Evolutionary conservation across 2,797 vertebrate genomes (phyloP), one percentile per base, ranked within the genome.

Genomic region (Lutjanus campechanus): DNA sequence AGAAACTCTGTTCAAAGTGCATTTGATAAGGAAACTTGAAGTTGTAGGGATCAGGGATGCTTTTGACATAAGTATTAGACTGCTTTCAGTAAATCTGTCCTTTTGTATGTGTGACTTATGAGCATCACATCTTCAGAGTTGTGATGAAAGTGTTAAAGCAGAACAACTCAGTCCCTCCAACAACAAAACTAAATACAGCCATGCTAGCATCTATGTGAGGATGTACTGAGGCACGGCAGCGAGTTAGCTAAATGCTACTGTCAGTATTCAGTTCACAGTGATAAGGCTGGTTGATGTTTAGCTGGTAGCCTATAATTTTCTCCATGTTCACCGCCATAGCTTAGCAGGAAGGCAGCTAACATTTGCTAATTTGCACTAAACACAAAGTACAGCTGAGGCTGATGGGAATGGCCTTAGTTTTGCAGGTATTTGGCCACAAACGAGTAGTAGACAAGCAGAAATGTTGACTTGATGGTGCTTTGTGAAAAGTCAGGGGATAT

Each of bases 61-160:
- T 44, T 56, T 56, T 63, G 25, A 67, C 58, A 71, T 51, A 2
- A 36, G 29, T 36, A 36, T 36, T 2, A 36, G 29, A 36, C 29
- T 36, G 29, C 10, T 46, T 51, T 60, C 22, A 55, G 25, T 46
- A 5, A 49, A 53, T n/a, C 10, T n/a, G 5, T 65, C 11, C 19
- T 41, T 16, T 17, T 74, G 12, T 13, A 16, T 47, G 40, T n/a
- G 17, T 51, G 17, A n/a, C n/a, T 55, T 12, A 54, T 44, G 8
- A 29, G 47, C 64, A 60, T 67, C 47, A 43, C 54, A 61, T 69
- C 29, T 36, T 46, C 40, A 17, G 22, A 60, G 59, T 47, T n/a
- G 29, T 29, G 11, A 12, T 19, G 1, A 51, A 72, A 22, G n/a
- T 8, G 19, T 12, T 13, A 46, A 47, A n/a, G 20, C 15, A 40